A percentile compares a stretch with the other conserved stretches of the same genome.
Evolutionary conservation across 2,888 invertebrate species (phyloP).

Genomic region (Apeira syringaria): DNA sequence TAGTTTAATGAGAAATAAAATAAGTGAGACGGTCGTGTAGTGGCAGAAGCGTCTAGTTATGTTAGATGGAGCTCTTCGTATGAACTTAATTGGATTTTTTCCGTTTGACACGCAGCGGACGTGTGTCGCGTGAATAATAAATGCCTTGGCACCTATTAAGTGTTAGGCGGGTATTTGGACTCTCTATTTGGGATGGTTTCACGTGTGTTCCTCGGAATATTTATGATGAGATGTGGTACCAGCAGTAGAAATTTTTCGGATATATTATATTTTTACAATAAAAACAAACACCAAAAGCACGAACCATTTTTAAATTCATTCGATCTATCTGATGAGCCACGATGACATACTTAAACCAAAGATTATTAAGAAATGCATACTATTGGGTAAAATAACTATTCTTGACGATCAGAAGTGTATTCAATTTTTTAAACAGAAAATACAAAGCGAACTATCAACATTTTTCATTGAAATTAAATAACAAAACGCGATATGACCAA

Average conservation of each 20-base stretch:
- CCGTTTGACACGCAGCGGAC: constrained; percentile 69
- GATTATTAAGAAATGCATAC: no score
- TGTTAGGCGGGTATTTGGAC: constrained; percentile 47
- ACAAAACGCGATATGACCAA: no score
- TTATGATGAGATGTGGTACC: not conserved
- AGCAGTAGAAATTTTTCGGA: constrained; percentile 6
- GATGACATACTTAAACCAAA: no score
- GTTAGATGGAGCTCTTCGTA: constrained; percentile 64
- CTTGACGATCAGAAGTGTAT: no score
- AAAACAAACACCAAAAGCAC: no score
- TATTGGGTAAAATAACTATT: no score
- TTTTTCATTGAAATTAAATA: no score
- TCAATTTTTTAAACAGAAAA: no score
- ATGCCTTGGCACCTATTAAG: constrained; percentile 51
- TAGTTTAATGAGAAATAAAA: no score
- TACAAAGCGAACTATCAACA: no score
- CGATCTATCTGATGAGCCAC: no score
- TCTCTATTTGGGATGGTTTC: constrained; percentile 38
- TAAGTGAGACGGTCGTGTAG: constrained; percentile 9
- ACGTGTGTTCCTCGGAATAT: constrained; percentile 19
- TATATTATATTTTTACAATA: not conserved
- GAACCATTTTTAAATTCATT: no score
- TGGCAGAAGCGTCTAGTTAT: constrained; percentile 48
- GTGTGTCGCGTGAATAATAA: constrained; percentile 72
- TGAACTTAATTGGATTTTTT: constrained; percentile 81